Evolutionary conservation across 2,113 vertebrate genomes (phyloP).

Genomic region (Ranitomeya imitator): DNA sequence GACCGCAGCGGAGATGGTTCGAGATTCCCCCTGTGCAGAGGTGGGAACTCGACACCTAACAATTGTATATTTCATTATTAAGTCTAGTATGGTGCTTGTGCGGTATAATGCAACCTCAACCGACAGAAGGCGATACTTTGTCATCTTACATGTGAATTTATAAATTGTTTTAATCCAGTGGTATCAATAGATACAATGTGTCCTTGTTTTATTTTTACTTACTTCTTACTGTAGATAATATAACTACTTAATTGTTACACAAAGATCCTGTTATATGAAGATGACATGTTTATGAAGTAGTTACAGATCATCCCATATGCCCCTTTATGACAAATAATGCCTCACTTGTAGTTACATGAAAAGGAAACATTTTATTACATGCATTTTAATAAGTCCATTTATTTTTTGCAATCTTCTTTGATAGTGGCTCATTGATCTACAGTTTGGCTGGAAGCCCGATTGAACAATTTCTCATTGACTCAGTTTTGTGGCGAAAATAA

Average conservation of each 20-base stretch:
- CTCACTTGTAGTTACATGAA: constrained; percentile 29
- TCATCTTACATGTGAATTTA: neutral
- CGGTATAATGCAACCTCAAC: neutral
- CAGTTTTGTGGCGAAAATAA: constrained; percentile 18
- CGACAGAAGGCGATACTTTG: no score
- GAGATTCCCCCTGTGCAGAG: no score
- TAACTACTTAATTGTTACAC: neutral
- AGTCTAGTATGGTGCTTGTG: no score
- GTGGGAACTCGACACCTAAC: no score
- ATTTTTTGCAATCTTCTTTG: constrained; percentile 8
- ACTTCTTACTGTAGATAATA: neutral
- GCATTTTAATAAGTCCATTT: constrained; percentile 48
- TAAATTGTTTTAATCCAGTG: neutral
- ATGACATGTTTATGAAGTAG: neutral
- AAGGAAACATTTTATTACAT: constrained; percentile 38
- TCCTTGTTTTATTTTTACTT: neutral
- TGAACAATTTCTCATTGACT: neutral
- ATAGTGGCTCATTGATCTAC: constrained; percentile 47
- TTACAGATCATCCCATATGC: constrained; percentile 24
- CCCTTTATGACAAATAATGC: constrained; percentile 37
- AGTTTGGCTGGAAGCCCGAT: constrained; percentile 46
- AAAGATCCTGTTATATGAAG: constrained; percentile 7
- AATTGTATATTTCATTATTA: neutral
- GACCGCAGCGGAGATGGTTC: no score
- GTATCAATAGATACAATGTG: neutral